A percentile compares a stretch with the other conserved stretches of the same genome.
Conservation (phyloP, 2,113 vertebrate species). For the Piprites chloris region DNA sequence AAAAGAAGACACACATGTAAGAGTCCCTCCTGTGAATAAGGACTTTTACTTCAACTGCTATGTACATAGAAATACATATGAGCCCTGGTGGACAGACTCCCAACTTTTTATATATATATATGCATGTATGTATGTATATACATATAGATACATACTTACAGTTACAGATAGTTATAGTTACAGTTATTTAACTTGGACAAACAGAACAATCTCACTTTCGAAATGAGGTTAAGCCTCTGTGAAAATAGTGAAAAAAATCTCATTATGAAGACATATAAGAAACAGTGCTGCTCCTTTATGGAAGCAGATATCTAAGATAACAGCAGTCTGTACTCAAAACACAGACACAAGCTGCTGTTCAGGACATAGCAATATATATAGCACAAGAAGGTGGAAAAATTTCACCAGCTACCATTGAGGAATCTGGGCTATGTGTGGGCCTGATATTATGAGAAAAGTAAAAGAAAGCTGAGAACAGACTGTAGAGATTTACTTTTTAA, state of each 20-base stretch:
- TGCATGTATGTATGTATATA: not conserved
- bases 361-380: slow-evolving; percentile 4
- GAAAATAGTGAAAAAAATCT: not conserved
- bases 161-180: not conserved
- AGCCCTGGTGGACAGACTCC: not conserved
- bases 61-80: not conserved
- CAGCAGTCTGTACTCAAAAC: not conserved
- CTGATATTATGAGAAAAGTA: slow-evolving; percentile 14
- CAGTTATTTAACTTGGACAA: not conserved
- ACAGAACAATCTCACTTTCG: not conserved
- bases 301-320: slow-evolving; percentile 1
- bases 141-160: not conserved
- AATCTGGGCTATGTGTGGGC: slow-evolving; percentile 12
- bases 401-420: slow-evolving; percentile 15
- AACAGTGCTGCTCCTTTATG: not conserved
- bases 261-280: not conserved
- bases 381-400: not conserved
- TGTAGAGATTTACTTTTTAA: not conserved
- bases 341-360: not conserved
- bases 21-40: not conserved
- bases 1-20: not conserved
- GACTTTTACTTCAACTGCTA: not conserved
- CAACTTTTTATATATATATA: not conserved
- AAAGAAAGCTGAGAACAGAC: slow-evolving; percentile 8
- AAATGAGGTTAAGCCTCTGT: slow-evolving; percentile 9